Percentiles rank a stretch among this genome's conserved stretches.
These are phyloP conservation scores for Acheta domesticus DNA, from an alignment of 2,888 invertebrate genomes.

Conservation along the genomic window DNA sequence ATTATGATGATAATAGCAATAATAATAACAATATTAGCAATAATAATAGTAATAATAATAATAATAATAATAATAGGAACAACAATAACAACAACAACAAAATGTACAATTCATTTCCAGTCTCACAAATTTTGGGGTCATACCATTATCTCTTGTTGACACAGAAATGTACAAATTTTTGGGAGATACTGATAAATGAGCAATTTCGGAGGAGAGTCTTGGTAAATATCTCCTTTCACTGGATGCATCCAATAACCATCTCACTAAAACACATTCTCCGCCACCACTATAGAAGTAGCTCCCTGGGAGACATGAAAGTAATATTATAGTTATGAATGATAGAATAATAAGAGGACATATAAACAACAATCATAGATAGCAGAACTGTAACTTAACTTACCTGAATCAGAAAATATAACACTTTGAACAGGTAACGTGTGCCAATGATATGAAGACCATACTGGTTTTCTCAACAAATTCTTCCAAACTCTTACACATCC, in stretches of 20 bases:
- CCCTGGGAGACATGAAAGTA: conserved; percentile 48
- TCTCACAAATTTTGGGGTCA: too few relatives aligned
- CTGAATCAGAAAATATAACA: conserved; percentile 60
- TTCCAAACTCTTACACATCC: conserved; percentile 66
- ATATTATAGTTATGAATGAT: neutral
- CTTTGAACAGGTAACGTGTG: conserved; percentile 67
- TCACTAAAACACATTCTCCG: conserved; percentile 72
- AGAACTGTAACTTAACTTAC: conserved; percentile 40
- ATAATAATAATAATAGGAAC: too few relatives aligned
- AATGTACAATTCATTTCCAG: too few relatives aligned
- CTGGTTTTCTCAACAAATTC: conserved; percentile 37
- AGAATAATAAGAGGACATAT: too few relatives aligned
- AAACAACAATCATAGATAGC: too few relatives aligned
- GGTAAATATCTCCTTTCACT: conserved; percentile 61
- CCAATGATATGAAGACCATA: conserved; percentile 65
- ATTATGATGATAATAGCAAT: too few relatives aligned
- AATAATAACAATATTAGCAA: too few relatives aligned
- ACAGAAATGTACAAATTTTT: conserved; percentile 63
- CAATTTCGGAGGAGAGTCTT: conserved; percentile 64
- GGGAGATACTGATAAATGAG: conserved; percentile 58
- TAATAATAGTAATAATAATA: too few relatives aligned
- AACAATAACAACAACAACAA: too few relatives aligned
- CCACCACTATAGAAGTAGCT: conserved; percentile 71
- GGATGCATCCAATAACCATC: conserved; percentile 61
- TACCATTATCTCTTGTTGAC: conserved; percentile 66